Evolutionary conservation across 1,140 invertebrate genomes (phyloP).

Genomic region (Drosophila kikkawai): DNA sequence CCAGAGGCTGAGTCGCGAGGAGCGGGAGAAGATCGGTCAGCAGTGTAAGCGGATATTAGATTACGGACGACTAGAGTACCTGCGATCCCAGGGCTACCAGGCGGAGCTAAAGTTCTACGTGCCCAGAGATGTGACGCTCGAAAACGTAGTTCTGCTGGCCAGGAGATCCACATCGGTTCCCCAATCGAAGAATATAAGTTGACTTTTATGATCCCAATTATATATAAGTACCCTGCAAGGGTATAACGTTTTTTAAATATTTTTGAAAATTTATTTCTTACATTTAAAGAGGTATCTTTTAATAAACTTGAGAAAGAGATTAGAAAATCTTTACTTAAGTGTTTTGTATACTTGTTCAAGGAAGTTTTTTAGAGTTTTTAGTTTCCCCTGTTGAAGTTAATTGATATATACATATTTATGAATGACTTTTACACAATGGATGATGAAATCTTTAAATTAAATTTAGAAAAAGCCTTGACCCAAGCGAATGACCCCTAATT

Average conservation of each 20-base stretch:
- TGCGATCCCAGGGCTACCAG: slow-evolving; percentile 87
- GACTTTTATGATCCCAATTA: neutral
- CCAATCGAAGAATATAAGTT: slow-evolving; percentile 38
- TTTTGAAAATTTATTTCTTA: neutral
- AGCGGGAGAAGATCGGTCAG: slow-evolving; percentile 89
- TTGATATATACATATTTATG: neutral
- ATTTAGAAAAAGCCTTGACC: neutral
- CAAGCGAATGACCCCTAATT: neutral
- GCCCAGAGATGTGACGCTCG: slow-evolving; percentile 88
- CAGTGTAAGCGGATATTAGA: slow-evolving; percentile 92
- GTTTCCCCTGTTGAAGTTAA: neutral
- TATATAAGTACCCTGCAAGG: neutral
- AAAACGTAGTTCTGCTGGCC: slow-evolving; percentile 92
- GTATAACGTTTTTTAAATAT: neutral
- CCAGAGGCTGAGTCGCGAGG: slow-evolving; percentile 75
- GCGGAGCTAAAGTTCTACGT: slow-evolving; percentile 89
- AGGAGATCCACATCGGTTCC: neutral
- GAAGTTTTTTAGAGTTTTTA: neutral
- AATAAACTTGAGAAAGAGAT: neutral
- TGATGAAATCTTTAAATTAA: neutral
- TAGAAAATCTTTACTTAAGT: too few species aligned
- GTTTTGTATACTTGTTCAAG: neutral
- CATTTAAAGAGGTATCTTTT: neutral
- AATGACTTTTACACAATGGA: neutral
- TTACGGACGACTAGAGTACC: slow-evolving; percentile 89